Evolutionary conservation across 2,888 invertebrate genomes (phyloP), one percentile per base, ranked within the genome.

Genomic region (Limnephilus rhombicus): DNA sequence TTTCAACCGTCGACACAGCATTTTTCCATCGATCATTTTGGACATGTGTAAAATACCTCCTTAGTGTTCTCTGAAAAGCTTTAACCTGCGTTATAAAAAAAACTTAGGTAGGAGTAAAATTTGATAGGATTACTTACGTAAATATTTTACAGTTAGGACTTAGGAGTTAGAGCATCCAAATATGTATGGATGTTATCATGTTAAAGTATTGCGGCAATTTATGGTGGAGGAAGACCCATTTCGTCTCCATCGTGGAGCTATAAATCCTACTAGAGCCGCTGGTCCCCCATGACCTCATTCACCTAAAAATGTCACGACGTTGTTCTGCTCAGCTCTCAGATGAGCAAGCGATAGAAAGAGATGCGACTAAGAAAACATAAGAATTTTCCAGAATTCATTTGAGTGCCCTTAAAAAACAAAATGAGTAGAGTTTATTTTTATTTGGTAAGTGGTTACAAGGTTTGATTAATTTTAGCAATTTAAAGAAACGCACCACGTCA

Each of bases 151-250:
- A 24, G 24, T 68, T n/a, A n/a, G n/a, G 68, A n/a, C 9, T 68
- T 68, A 24, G n/a, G 68, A n/a, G 24, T 68, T 68, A 24, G 68
- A 7, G 7, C 68, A n/a, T 68, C 68, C 24, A 68, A 68, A 53
- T 53, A 15, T 49, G 68, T 68, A 68, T 18, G 68, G 68, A 7
- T 68, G 18, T 68, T 18, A 24, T 68, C 68, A n/a, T 24, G 68
- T 68, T 68, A 24, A 68, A n/a, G 68, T 24, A 68, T 68, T 68
- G 24, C 68, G 68, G 68, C 68, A 68, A 68, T 68, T 85, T 85
- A 85, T 37, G 85, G 85, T 85, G 41, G 41, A 41, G 41, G 85
- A 41, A 85, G 41, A 41, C 41, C 37, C 34, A 85, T 85, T 85
- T 34, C 41, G 37, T 85, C 85, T 85, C 37, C 85, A 85, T n/a